Base-by-base conservation (phyloP, 1,140 invertebrate species). In the Heliconius hewitsoni region DNA sequence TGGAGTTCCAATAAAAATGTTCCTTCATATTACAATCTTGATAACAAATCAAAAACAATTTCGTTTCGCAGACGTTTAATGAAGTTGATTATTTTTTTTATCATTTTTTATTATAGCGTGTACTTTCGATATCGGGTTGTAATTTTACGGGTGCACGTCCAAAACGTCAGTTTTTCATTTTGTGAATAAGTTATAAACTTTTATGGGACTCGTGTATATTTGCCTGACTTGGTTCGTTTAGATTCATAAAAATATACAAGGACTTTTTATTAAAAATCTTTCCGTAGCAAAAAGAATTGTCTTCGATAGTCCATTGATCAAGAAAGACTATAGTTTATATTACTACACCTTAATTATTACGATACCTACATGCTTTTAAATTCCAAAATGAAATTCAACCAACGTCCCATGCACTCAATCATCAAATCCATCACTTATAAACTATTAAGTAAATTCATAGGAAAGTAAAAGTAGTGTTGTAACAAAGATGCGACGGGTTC, bases 401-500 rank as follows among this genome's bases (percentile, higher is more conserved):
- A 46, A 46, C 42, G 42, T 46, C 42, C 3, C 50, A 19, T 19
- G 50, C 18, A 52, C 18, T 52, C 18, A 52, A 18, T 52, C 50
- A 6, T 52, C 50, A 52, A 6, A 19, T 23, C 19, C 55, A n/a
- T 57, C 55, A 57, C 55, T 52, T 52, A 23, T 57, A 57, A 57
- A 57, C n/a, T 11, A 60, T 60, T 75, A 37, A 55, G 27, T 52
- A 74, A 42, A 50, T 18, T 74, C 18, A 42, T 50, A 57, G 30
- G 83, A 87, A 88, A 88, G 87, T 88, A 88, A 88, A 88, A 88
- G 87, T 86, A 79, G 78, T 82, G 81, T 83, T 80, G 83, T 83
- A 77, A 81, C 78, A 71, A 76, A 82, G 81, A 82, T 77, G 83
- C 79, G 81, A 78, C 81, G 74, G 81, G 76, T 57, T 80, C 82